Conservation (phyloP, 1,140 invertebrate species). For the Marisa cornuarietis region DNA sequence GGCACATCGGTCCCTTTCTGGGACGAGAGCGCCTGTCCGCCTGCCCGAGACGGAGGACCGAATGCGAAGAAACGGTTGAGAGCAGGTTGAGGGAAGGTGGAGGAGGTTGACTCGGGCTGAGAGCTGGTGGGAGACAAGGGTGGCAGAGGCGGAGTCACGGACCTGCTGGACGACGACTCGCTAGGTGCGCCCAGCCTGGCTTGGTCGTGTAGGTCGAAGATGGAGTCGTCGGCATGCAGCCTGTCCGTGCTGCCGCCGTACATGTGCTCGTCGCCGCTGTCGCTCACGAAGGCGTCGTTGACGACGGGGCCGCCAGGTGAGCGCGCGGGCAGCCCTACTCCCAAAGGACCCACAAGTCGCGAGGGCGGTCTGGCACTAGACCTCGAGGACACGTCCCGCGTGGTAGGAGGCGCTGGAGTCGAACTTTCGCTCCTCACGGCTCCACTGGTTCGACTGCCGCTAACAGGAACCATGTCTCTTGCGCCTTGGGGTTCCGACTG, state of each 20-base stretch:
- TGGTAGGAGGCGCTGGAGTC: background rate
- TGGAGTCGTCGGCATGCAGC: slow-evolving; percentile 13
- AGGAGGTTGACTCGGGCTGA: slow-evolving; percentile 27
- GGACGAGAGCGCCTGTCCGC: background rate
- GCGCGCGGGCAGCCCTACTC: no score
- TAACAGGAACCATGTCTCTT: background rate
- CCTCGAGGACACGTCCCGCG: background rate
- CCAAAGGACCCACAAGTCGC: no score
- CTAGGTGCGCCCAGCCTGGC: slow-evolving; percentile 18
- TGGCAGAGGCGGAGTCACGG: slow-evolving; percentile 47
- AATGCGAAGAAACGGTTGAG: background rate
- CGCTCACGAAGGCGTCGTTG: slow-evolving; percentile 3
- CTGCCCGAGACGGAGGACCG: slow-evolving; percentile 1
- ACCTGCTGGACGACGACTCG: slow-evolving; percentile 38
- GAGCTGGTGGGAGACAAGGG: slow-evolving; percentile 41
- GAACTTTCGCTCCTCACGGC: background rate
- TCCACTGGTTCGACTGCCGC: background rate
- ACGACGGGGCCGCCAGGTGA: no score
- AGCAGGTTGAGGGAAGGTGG: slow-evolving; percentile 23
- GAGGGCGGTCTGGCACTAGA: background rate
- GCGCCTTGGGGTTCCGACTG: background rate
- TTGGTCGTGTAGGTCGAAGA: slow-evolving; percentile 33
- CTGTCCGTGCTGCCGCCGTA: slow-evolving; percentile 12
- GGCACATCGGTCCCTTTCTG: slow-evolving; percentile 6
- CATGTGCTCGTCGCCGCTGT: slow-evolving; percentile 14